These are phyloP conservation scores for Garrulus glandarius DNA, from an alignment of 2,797 vertebrate genomes.

Conservation along the genomic window DNA sequence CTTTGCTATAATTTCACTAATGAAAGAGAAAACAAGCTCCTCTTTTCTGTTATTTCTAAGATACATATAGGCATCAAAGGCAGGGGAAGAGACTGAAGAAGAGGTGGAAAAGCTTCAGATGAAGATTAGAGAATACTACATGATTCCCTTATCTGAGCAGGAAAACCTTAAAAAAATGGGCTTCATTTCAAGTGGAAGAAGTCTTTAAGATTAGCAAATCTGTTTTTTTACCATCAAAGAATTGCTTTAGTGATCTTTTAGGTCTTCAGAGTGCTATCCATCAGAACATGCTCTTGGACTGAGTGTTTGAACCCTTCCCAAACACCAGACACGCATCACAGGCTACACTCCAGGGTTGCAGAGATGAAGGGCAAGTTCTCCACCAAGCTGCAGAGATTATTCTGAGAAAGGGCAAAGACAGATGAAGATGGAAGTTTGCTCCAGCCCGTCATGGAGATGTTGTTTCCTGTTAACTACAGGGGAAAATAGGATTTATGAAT, in stretches of 20 bases:
- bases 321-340: background rate
- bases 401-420: background rate
- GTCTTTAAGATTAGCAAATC: background rate
- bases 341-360: background rate
- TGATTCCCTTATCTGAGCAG: background rate
- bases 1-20: background rate
- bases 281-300: background rate
- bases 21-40: background rate
- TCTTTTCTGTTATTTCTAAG: background rate
- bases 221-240: background rate
- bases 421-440: background rate
- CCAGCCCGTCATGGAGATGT: background rate
- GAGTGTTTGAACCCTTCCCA: background rate
- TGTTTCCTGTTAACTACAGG: background rate
- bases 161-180: background rate
- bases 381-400: background rate
- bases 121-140: background rate
- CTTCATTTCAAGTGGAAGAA: background rate
- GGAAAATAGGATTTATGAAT: background rate
- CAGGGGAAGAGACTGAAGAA: background rate
- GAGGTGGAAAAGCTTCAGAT: background rate
- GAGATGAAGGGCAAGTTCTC: background rate
- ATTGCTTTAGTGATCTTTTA: background rate
- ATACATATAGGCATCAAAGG: fast-evolving
- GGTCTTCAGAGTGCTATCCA: background rate